Base-by-base conservation (phyloP, 2,113 vertebrate genomes). In the Emberiza fucata region DNA sequence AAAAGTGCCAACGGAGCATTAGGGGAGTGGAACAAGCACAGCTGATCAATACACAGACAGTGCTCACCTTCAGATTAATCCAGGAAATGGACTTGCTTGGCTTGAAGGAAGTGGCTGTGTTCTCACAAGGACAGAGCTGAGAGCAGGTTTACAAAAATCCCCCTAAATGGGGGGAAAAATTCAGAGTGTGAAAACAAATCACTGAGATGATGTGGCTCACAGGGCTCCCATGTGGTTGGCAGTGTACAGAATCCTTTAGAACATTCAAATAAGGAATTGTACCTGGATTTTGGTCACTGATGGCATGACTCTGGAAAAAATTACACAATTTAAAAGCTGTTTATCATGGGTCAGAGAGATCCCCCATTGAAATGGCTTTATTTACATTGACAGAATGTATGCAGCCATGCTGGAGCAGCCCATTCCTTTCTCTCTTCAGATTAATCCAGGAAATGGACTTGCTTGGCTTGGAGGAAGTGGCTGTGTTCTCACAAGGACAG, bases 1-100 rank as follows among this genome's bases (percentile, higher is more conserved):
- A 91, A 86, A 95, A 96, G 97, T 92, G 93, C 97, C 97, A 97
- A 88, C 88, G 72, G 97, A 97, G 91, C 97, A 97, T 97, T 97
- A 97, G 92, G 81, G 51, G 28, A 73, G 78, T 33, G 19, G 88
- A 96, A 66, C 91, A 75, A 96, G 95, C 95, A 42, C 64, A 85
- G 72, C 63, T 17, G 96, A 97, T 98, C 98, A 86, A 98, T 98
- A 95, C 3, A 4, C 56, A 90, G 71, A 81, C 59, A 24, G 72
- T 42, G 73, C 83, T 96, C 72, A 70, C 81, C 82, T 77, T 48
- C 92, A 72, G 81, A 91, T 92, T 90, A 92, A 96, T 94, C 88
- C 95, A 90, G 45, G 83, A 95, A 97, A 97, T 92, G 94, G 80
- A 53, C 83, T 44, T 69, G 8, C 86, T 82, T 85, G 81, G 8